Evolutionary conservation across 2,888 invertebrate genomes (phyloP).

Genomic region (Danaus chrysippus): DNA sequence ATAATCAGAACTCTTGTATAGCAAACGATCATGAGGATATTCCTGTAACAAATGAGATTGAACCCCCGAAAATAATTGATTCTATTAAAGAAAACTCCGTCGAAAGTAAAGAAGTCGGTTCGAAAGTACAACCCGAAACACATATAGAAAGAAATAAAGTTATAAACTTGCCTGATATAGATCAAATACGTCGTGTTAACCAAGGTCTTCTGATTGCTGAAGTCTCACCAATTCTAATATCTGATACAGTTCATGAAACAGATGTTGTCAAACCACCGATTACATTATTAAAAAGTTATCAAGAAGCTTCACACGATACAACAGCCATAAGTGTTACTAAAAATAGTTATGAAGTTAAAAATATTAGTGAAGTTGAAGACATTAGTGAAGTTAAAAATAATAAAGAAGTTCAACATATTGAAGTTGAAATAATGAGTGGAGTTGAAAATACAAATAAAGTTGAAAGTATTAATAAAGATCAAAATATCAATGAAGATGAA

Average conservation of each 20-base stretch:
- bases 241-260: conserved; percentile 14
- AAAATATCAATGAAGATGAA: no score
- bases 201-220: conserved; percentile 59
- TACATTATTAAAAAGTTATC: conserved; percentile 19
- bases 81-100: neutral
- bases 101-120: no score
- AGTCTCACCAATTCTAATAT: conserved; percentile 52
- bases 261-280: conserved; percentile 25
- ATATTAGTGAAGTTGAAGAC: no score
- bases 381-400: no score
- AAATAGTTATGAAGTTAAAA: no score
- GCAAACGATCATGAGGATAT: neutral
- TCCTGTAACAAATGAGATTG: neutral
- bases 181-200: conserved; percentile 54
- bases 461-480: no score
- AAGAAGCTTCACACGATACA: neutral
- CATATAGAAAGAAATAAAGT: conserved; percentile 47
- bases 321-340: neutral
- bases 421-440: no score
- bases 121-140: neutral
- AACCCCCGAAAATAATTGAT: conserved; percentile 12
- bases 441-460: no score
- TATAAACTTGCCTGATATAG: conserved; percentile 56
- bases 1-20: conserved; percentile 14
- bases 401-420: no score